Base-by-base conservation (phyloP, 2,113 vertebrate species). In the Syrmaticus mikado region DNA sequence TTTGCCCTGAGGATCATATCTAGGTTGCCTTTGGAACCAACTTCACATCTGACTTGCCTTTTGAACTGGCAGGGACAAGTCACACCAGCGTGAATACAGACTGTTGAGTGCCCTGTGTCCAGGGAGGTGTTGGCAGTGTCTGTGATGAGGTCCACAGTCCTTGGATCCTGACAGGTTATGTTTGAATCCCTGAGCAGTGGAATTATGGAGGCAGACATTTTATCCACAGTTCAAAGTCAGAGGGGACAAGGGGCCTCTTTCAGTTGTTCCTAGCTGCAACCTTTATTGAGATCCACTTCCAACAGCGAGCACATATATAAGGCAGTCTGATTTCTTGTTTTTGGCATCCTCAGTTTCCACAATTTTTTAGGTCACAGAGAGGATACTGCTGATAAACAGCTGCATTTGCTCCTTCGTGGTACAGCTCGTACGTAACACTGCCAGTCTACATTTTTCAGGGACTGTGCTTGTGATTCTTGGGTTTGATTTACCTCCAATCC, bases 91-190 rank as follows among this genome's bases (percentile, higher is more conserved):
- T 46, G 36, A 86, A 30, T 48, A 32, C 1, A 43, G 22, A 10
- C 25, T 38, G n/a, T 36, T 36, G 73, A 40, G 13, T 2, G 0
- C n/a, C 8, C 17, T 77, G 0, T 53, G n/a, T 17, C 80, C 34
- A 6, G 32, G 41, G 66, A 64, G 18, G 22, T 36, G 43, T 28
- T 89, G 43, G 5, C 5, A 82, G 48, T 64, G n/a, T 10, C 65
- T 90, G 64, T 50, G 27, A 60, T 3, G 0, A 0, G 36, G 46
- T 70, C 40, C 13, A 8, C 38, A 53, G 10, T 24, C 18, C 24
- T 72, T n/a, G 53, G 38, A 64, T 36, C 6, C 53, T 27, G 34
- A 41, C 12, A 76, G 48, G 17, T 60, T 52, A 32, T 13, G 5
- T 10, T 46, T 28, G n/a, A 57, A 22, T 62, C 89, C 76, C 7